Conservation (phyloP, 2,797 vertebrate genomes). For the Choloepus didactylus region DNA sequence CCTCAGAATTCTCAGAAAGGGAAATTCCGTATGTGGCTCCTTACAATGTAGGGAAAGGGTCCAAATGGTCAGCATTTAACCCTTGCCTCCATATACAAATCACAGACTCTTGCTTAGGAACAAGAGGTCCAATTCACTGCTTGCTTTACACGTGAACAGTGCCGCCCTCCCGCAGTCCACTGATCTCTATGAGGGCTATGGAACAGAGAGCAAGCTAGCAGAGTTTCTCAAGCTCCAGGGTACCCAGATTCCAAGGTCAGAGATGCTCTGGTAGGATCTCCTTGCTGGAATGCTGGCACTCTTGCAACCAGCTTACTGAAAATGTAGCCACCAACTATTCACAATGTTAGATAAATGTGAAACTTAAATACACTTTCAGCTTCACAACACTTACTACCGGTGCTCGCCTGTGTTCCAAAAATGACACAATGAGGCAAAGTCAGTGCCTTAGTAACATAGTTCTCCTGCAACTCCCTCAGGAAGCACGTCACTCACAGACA, state of each 20-base stretch:
- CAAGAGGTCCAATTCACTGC: neutral
- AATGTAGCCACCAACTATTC: slow-evolving; percentile 18
- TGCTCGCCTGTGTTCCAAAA: slow-evolving; percentile 42
- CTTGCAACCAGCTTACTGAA: slow-evolving; percentile 12
- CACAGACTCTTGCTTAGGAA: slow-evolving; percentile 6
- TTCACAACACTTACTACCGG: slow-evolving; percentile 31
- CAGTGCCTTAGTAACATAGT: neutral
- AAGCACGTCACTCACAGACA: slow-evolving; percentile 28
- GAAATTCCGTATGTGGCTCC: slow-evolving; percentile 22
- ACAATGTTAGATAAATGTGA: slow-evolving; percentile 49
- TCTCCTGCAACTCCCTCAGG: slow-evolving; percentile 25
- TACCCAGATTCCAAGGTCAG: slow-evolving; percentile 21
- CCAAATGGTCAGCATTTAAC: slow-evolving; percentile 17
- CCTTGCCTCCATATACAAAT: slow-evolving; percentile 30
- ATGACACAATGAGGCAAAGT: slow-evolving; percentile 36
- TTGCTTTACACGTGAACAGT: slow-evolving; percentile 36
- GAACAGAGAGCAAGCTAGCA: neutral
- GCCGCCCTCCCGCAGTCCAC: neutral
- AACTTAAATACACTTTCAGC: slow-evolving; percentile 36
- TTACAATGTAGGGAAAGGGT: neutral
- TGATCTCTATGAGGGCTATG: neutral
- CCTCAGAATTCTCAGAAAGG: slow-evolving; percentile 43
- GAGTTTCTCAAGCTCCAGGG: slow-evolving; percentile 26
- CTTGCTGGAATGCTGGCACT: neutral
- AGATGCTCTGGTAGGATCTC: slow-evolving; percentile 27